Evolutionary conservation across 2,113 vertebrate genomes (phyloP), one percentile per base, ranked within the genome.

Genomic region (Mohoua ochrocephala): DNA sequence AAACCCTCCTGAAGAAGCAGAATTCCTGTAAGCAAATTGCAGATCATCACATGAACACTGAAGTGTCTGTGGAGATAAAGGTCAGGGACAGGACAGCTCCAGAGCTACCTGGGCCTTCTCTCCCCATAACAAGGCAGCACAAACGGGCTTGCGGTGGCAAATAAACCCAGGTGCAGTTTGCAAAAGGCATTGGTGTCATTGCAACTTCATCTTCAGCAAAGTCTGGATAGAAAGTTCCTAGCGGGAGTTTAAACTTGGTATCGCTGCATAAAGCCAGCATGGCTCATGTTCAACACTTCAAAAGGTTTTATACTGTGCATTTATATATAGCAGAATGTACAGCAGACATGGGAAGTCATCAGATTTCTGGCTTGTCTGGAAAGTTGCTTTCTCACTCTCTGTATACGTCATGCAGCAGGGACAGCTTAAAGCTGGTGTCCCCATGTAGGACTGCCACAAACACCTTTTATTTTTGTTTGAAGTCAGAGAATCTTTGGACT

Each of bases 71-170:
- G 30, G 67, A 54, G 23, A 39, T 0, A 5, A 60, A 9, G 5
- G n/a, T 11, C n/a, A 50, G 23, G 19, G 26, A 20, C 24, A 22
- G 24, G n/a, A 30, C 7, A 77, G 39, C 56, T 53, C 50, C 74
- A 44, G 31, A 11, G 45, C 47, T 44, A 16, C 56, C 45, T 35
- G 45, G 23, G 27, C 35, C 28, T 73, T 39, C 79, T 15, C 17
- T 50, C 13, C 11, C 3, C 2, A 0, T 18, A 22, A 9, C 0
- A 4, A 50, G 59, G 47, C 47, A 57, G 24, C 12, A 12, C 11
- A n/a, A 45, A 54, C 0, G 15, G 27, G 35, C 10, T 69, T 15
- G 17, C 26, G 37, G 22, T 20, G 73, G 22, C 6, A 4, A 49
- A 39, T 10, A 30, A 49, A 67, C 30, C 26, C 22, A 68, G 9